A percentile compares a stretch with the other conserved stretches of the same genome.
Conservation (phyloP, 2,113 vertebrate genomes). For the Butorides virescens region DNA sequence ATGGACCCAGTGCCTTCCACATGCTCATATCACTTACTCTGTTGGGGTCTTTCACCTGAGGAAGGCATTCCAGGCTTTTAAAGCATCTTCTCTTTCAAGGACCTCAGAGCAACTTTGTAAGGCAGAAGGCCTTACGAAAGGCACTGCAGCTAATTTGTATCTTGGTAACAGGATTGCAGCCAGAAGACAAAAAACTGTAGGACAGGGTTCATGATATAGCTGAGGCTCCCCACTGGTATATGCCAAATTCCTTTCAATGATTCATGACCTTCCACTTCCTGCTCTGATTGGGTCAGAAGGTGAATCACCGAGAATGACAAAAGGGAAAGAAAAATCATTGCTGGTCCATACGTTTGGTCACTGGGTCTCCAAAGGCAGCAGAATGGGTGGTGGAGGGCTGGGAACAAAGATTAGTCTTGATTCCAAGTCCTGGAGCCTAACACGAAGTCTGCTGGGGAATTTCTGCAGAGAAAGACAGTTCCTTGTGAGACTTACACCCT, state of each 20-base stretch:
- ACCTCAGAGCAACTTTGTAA: background rate
- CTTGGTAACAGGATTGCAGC: background rate
- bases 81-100: background rate
- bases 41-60: background rate
- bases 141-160: background rate
- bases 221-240: background rate
- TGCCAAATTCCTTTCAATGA: background rate
- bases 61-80: background rate
- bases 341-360: rapidly evolving
- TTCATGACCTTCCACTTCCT: background rate
- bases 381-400: background rate
- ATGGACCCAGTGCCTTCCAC: rapidly evolving
- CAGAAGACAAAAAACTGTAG: background rate
- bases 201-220: background rate
- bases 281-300: background rate
- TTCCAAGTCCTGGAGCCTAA: background rate
- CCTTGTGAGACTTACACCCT: background rate
- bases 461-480: background rate
- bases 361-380: background rate
- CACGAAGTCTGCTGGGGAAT: rapidly evolving
- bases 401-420: background rate
- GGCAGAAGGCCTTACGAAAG: background rate
- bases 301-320: background rate
- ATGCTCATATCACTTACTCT: background rate
- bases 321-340: background rate